Evolutionary conservation across 1,140 invertebrate species (phyloP).

Genomic region (Anastatus disparis): DNA sequence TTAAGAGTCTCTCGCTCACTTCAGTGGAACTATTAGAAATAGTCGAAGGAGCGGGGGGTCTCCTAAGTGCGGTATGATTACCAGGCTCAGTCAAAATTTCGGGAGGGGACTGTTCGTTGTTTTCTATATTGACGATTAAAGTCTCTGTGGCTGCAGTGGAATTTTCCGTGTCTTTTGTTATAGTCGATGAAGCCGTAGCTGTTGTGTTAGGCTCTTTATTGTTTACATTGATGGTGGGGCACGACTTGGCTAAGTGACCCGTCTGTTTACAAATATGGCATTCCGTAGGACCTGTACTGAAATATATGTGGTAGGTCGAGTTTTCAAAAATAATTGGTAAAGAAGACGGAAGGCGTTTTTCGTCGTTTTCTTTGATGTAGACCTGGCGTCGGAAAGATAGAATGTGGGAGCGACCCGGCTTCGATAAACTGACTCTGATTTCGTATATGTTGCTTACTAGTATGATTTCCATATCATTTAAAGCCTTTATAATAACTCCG

Average conservation of each 20-base stretch:
- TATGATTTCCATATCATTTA: not conserved
- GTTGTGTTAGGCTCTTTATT: no score
- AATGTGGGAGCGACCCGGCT: not conserved
- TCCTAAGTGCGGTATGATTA: no score
- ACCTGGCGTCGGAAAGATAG: slow-evolving; percentile 14
- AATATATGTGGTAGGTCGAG: slow-evolving; percentile 14
- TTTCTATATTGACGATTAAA: no score
- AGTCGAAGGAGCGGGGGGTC: no score
- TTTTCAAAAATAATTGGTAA: slow-evolving; percentile 4
- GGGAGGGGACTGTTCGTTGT: no score
- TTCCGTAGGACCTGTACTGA: not conserved
- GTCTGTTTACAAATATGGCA: slow-evolving; percentile 26
- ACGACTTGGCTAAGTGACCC: slow-evolving; percentile 17
- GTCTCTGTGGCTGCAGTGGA: no score
- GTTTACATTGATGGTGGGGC: not conserved
- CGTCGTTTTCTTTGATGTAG: slow-evolving; percentile 6
- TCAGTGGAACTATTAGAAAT: no score
- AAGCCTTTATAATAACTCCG: not conserved
- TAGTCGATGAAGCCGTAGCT: no score
- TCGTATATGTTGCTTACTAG: not conserved
- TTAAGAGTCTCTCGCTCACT: no score
- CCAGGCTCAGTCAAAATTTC: no score
- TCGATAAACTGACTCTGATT: not conserved
- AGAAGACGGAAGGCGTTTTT: not conserved
- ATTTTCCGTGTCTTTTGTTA: no score